Evolutionary conservation across 2,797 vertebrate genomes (phyloP).

Genomic region (Pagetopsis macropterus): DNA sequence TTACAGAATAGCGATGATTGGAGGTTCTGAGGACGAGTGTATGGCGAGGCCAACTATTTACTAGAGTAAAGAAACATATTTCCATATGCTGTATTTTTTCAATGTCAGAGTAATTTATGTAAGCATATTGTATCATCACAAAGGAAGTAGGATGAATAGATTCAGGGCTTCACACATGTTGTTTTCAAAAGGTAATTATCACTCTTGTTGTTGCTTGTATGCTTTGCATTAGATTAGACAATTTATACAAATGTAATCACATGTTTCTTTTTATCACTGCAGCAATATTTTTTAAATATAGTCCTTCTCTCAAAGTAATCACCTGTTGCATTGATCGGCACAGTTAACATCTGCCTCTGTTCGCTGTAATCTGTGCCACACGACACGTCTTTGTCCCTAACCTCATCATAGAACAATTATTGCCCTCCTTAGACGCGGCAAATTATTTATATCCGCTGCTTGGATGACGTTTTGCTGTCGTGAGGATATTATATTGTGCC

Average conservation of each 20-base stretch:
- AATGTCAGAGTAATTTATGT: conserved; percentile 54
- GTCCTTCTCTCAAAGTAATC: not conserved
- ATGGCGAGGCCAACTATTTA: conserved; percentile 4
- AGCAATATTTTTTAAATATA: conserved; percentile 41
- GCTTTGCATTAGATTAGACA: conserved; percentile 52
- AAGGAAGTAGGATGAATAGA: conserved; percentile 45
- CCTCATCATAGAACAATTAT: conserved; percentile 31
- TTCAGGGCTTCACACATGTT: conserved; percentile 39
- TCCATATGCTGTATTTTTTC: conserved; percentile 72
- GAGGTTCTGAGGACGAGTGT: conserved; percentile 6
- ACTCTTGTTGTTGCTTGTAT: conserved; percentile 54
- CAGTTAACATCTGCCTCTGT: not conserved
- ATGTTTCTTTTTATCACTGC: conserved; percentile 42
- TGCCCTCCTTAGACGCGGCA: conserved; percentile 8
- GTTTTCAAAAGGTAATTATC: conserved; percentile 36
- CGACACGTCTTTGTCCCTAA: not conserved
- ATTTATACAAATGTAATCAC: conserved; percentile 54
- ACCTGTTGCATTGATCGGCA: not conserved
- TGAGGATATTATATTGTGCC: conserved; percentile 40
- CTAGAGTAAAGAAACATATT: conserved; percentile 53
- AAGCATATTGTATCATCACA: conserved; percentile 50
- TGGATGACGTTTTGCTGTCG: conserved; percentile 26
- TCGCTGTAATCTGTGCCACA: conserved; percentile 6
- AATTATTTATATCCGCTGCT: conserved; percentile 47
- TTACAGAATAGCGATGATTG: conserved; percentile 11